Evolutionary conservation across 2,797 vertebrate genomes (phyloP).

Genomic region (Cynopterus sphinx): DNA sequence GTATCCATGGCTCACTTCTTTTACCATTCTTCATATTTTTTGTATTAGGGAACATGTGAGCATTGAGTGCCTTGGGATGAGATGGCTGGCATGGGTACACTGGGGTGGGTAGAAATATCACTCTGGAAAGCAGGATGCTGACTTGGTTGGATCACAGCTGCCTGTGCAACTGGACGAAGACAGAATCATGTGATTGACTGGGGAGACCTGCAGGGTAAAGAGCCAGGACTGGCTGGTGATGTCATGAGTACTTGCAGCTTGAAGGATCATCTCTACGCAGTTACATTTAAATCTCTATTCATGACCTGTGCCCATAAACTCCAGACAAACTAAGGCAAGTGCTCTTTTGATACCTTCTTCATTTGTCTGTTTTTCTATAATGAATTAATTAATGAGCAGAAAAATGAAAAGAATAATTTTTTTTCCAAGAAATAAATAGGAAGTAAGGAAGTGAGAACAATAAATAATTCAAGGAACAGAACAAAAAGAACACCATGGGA

Average conservation of each 20-base stretch:
- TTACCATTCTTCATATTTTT: neutral
- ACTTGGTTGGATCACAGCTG: neutral
- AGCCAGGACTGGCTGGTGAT: neutral
- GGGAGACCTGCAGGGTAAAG: neutral
- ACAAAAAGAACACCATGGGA: neutral
- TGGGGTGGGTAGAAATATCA: neutral
- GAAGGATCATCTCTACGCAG: neutral
- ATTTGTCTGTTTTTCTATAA: neutral
- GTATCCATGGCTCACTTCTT: neutral
- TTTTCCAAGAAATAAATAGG: slow-evolving; percentile 35
- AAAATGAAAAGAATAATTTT: neutral
- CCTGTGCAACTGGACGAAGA: neutral
- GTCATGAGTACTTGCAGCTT: neutral
- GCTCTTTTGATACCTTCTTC: neutral
- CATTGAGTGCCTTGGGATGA: neutral
- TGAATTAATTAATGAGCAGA: neutral
- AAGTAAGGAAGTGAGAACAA: slow-evolving; percentile 48
- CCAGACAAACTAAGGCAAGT: neutral
- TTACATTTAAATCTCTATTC: neutral
- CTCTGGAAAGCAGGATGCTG: neutral
- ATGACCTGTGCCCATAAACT: neutral
- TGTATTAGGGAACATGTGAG: neutral
- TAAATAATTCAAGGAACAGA: slow-evolving; percentile 70
- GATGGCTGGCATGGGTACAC: neutral
- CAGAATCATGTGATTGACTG: neutral